Base-by-base conservation (phyloP, 2,888 invertebrate species). In the Limnephilus marmoratus region DNA sequence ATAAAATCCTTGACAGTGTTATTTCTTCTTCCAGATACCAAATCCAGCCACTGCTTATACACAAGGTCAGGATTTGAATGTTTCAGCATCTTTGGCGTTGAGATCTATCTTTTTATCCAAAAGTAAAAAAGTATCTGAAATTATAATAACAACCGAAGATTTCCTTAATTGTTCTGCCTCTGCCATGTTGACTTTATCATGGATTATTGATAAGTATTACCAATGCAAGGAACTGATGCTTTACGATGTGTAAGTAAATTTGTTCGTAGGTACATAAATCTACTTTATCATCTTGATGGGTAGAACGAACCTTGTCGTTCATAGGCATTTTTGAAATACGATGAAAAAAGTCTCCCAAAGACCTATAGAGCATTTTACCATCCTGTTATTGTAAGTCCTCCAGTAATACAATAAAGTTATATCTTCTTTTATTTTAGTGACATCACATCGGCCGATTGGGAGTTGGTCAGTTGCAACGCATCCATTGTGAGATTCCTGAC, bases 401-500 rank as follows among this genome's bases (percentile, higher is more conserved):
- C 83, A 7, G 34, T 34, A 37, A 24, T 15, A 68, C 18, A 18
- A 53, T 53, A 53, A 53, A 53, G 18, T 53, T 24, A 24, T 24
- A 24, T 68, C 24, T 41, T 68, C 68, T 53, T 53, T 5, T 2
- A 68, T 94, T 94, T 83, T 92, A 95, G 95, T 85, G 94, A 94
- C 92, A 94, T 95, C 92, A 94, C 93, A 83, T 90, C 85, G 34
- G 82, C 94, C 5, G 94, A 94, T 41, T 95, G 95, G 95, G 93
- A 94, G 81, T 94, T 95, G 41, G 94, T 95, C 13, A 94, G 95
- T 91, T 94, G 95, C 92, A 95, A 96, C 92, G 94, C 95, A 24
- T 95, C 96, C 94, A 94, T 95, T 18, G 94, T 95, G 92, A 94
- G 95, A 92, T 94, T 96, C 83, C 94, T 96, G 93, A 94, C 94